Conservation (phyloP, 2,113 vertebrate species). For the Ibidorhyncha struthersii region DNA sequence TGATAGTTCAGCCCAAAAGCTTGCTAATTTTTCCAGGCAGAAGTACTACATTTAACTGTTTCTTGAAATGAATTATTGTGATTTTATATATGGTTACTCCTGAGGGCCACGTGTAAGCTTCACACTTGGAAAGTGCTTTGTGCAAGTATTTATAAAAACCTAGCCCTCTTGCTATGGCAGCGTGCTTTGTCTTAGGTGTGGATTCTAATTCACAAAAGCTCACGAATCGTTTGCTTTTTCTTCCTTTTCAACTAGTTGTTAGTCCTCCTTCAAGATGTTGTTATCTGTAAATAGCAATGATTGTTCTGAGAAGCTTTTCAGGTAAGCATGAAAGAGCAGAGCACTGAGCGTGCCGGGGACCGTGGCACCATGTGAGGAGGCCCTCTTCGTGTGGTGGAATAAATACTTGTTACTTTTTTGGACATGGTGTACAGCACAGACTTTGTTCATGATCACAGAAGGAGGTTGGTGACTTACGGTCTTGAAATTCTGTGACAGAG, state of each 20-base stretch:
- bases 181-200: neutral
- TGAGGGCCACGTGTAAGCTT: neutral
- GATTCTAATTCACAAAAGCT: neutral
- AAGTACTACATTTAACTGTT: neutral
- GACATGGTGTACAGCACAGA: neutral
- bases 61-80: neutral
- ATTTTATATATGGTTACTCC: neutral
- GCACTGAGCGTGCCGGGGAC: fast-evolving
- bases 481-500: neutral
- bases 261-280: neutral
- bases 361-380: neutral
- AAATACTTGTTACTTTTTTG: neutral
- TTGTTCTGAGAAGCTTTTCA: neutral
- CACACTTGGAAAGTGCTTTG: neutral
- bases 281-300: neutral
- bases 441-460: neutral
- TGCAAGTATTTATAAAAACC: fast-evolving
- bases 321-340: neutral
- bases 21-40: neutral
- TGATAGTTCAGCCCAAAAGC: neutral
- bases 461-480: neutral
- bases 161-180: neutral
- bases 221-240: neutral
- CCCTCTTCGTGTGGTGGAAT: neutral
- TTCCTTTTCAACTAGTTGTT: neutral